These are phyloP conservation scores for Dolichallabes microphthalmus DNA, from an alignment of 2,113 vertebrate species.

Conservation along the genomic window DNA sequence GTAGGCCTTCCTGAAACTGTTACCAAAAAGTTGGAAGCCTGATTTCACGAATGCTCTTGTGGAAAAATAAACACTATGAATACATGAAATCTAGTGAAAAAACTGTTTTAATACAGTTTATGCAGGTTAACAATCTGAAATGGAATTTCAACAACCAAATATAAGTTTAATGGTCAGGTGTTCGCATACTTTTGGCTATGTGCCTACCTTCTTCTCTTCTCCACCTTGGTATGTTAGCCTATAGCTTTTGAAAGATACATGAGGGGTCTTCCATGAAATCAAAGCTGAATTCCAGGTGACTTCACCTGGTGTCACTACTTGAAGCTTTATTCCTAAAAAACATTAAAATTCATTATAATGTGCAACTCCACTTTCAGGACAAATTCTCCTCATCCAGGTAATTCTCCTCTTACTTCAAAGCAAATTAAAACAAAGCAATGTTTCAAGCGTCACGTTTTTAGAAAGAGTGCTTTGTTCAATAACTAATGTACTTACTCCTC, in stretches of 20 bases:
- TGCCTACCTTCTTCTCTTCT: slow-evolving; percentile 71
- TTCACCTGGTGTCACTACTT: slow-evolving; percentile 65
- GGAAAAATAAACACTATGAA: background rate
- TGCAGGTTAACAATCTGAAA: background rate
- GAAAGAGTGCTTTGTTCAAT: background rate
- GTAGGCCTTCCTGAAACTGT: background rate
- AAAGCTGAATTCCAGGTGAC: slow-evolving; percentile 73
- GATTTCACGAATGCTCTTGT: background rate
- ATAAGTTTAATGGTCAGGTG: background rate
- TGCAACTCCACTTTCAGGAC: background rate
- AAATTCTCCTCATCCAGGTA: too few species aligned
- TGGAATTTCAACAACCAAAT: background rate
- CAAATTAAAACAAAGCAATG: background rate
- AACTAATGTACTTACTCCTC: background rate
- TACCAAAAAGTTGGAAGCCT: background rate
- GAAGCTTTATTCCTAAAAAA: slow-evolving; percentile 66
- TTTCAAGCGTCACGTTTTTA: background rate
- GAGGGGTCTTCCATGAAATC: slow-evolving; percentile 73
- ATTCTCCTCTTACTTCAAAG: background rate
- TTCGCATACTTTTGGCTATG: too few species aligned
- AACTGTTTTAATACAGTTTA: background rate
- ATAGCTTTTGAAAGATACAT: slow-evolving; percentile 74
- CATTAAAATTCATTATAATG: slow-evolving; percentile 17
- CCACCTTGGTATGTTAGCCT: slow-evolving; percentile 72
- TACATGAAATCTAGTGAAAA: background rate